Base-by-base conservation (phyloP, 1,140 invertebrate genomes). In the Drosophila punjabiensis region DNA sequence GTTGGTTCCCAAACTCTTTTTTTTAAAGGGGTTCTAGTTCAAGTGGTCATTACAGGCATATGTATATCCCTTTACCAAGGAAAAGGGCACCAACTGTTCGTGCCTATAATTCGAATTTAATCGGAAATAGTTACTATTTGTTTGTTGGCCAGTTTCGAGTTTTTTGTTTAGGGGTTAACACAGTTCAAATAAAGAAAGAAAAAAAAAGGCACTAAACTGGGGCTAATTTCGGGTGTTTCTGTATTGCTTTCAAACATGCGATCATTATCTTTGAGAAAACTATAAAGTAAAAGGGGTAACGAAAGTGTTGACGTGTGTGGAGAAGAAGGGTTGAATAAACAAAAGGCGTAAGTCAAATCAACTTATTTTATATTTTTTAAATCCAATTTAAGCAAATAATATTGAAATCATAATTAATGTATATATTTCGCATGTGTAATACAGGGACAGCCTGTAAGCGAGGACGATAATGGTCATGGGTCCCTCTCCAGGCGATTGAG, bases 101-200 rank as follows among this genome's bases (percentile, higher is more conserved):
- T 80, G 77, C 68, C 61, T 70, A 53, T 84, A 84, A 85, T 85
- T 84, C 80, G 82, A 84, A 85, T 85, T 85, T 85, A 84, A 81
- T 85, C 73, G 82, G 68, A 85, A 85, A 78, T 37, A 64, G 7
- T n/a, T 69, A 81, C 80, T 84, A 81, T 84, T 80, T 84, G 81
- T 83, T 83, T 84, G 63, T 66, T 81, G 56, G 48, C 28, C 35
- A 43, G 30, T 52, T 67, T 68, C 24, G 41, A 18, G 32, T 66
- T 53, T 52, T 66, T 58, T 62, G 32, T 32, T 68, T 30, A 79
- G 39, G 47, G 48, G 50, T 67, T 20, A 67, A 67, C 39, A 66
- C 10, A 41, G 8, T 10, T 20, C 18, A 65, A 24, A 76, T 45
- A 74, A 59, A 30, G 58, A 16, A 56, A n/a, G n/a, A n/a, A n/a